Evolutionary conservation across 2,113 vertebrate species (phyloP).

Genomic region (Seriola dumerili): DNA sequence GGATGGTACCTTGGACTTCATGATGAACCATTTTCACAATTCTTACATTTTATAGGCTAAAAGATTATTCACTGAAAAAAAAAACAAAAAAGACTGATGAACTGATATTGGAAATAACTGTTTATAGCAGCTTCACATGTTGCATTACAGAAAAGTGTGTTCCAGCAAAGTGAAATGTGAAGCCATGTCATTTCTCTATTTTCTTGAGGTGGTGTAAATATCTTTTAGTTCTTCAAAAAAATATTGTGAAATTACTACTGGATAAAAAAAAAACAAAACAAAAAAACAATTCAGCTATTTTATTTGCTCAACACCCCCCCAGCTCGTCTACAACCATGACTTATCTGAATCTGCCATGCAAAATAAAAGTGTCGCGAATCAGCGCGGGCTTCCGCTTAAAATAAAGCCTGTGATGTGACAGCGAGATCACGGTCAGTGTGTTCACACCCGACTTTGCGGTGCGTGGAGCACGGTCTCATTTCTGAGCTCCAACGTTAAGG

Average conservation of each 20-base stretch:
- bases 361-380: neutral
- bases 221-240: neutral
- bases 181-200: neutral
- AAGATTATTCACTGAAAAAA: too few relatives aligned
- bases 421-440: slow-evolving; percentile 9
- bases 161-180: neutral
- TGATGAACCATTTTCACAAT: too few relatives aligned
- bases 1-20: too few relatives aligned
- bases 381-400: neutral
- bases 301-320: neutral
- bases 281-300: neutral
- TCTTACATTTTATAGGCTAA: too few relatives aligned
- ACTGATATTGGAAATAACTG: neutral
- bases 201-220: neutral
- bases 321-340: neutral
- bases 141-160: neutral
- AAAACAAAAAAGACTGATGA: neutral
- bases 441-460: slow-evolving; percentile 62
- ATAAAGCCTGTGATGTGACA: slow-evolving; percentile 7
- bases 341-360: neutral
- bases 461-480: slow-evolving; percentile 33
- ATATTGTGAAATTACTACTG: neutral
- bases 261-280: neutral
- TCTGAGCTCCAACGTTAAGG: slow-evolving; percentile 42
- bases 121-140: neutral